Conservation (phyloP, 1,140 invertebrate species). For the Temnothorax longispinosus region DNA sequence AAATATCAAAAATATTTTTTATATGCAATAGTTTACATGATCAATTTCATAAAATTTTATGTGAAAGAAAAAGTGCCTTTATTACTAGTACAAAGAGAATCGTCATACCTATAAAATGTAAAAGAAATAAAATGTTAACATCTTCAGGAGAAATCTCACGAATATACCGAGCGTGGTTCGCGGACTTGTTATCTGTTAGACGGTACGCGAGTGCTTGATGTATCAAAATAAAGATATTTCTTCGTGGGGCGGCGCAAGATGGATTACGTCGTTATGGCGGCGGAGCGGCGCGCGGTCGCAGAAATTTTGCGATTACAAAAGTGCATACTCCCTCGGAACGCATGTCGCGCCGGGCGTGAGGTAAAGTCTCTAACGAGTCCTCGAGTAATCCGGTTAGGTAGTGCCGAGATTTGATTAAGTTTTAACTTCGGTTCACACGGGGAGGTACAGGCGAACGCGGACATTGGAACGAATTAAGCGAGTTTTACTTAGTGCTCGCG, state of each 20-base stretch:
- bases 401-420: conserved; percentile 79
- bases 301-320: conserved; percentile 55
- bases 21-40: not conserved
- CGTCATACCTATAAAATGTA: not conserved
- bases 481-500: conserved; percentile 74
- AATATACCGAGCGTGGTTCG: conserved; percentile 15
- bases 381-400: conserved; percentile 60
- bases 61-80: not conserved
- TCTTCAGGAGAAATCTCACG: conserved; percentile 33
- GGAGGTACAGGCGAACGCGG: conserved; percentile 45
- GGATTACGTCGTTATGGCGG: conserved; percentile 69
- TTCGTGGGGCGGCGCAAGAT: conserved; percentile 58
- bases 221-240: conserved; percentile 69
- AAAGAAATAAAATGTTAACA: conserved; percentile 29
- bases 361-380: conserved; percentile 42
- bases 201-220: conserved; percentile 64
- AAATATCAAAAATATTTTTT: not conserved
- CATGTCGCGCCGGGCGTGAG: conserved; percentile 13
- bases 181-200: conserved; percentile 64
- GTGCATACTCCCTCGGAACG: conserved; percentile 12
- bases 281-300: not conserved
- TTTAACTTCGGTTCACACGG: conserved; percentile 73
- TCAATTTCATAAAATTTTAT: not conserved
- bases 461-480: conserved; percentile 78
- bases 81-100: not conserved